phyloP scores from a whole-genome alignment of 2,113 vertebrate genomes.

The Crocuta crocuta region DNA sequence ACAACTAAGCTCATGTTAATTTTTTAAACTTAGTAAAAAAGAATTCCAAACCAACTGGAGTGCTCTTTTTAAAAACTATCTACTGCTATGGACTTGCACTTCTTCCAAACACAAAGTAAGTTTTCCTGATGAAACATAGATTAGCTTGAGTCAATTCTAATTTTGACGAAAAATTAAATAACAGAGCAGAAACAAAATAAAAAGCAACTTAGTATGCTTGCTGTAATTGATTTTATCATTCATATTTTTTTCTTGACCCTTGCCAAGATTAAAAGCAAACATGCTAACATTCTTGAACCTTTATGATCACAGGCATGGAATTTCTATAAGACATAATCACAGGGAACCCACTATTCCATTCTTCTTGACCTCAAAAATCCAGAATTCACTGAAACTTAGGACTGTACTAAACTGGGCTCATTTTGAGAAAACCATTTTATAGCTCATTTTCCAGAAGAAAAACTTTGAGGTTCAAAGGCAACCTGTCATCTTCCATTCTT shows the following conservation, averaged over 20 bases:
- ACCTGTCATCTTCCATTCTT: constrained; percentile 72
- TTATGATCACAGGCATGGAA: not conserved
- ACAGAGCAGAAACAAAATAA: constrained; percentile 47
- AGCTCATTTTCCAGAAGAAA: constrained; percentile 74
- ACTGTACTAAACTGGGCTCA: constrained; percentile 61
- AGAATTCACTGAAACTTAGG: constrained; percentile 64
- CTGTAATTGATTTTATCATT: constrained; percentile 46
- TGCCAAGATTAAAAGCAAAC: constrained; percentile 52
- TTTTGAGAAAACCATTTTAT: constrained; percentile 76
- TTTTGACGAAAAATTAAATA: constrained; percentile 25
- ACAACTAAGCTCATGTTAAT: not conserved
- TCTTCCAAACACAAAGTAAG: constrained; percentile 31
- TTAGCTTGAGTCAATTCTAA: constrained; percentile 45
- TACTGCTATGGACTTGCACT: constrained; percentile 61
- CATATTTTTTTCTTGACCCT: constrained; percentile 28
- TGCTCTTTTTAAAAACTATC: constrained; percentile 10
- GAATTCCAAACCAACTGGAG: constrained; percentile 7
- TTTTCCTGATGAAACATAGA: constrained; percentile 47
- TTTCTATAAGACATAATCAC: constrained; percentile 46
- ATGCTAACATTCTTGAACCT: constrained; percentile 11
- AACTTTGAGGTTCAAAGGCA: constrained; percentile 73
- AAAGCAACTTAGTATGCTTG: not conserved
- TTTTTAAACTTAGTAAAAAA: constrained; percentile 29
- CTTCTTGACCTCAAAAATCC: constrained; percentile 66
- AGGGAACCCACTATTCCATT: constrained; percentile 6